Evolutionary conservation across 2,888 invertebrate genomes (phyloP), one percentile per base, ranked within the genome.

Genomic region (Nomada fabriciana): DNA sequence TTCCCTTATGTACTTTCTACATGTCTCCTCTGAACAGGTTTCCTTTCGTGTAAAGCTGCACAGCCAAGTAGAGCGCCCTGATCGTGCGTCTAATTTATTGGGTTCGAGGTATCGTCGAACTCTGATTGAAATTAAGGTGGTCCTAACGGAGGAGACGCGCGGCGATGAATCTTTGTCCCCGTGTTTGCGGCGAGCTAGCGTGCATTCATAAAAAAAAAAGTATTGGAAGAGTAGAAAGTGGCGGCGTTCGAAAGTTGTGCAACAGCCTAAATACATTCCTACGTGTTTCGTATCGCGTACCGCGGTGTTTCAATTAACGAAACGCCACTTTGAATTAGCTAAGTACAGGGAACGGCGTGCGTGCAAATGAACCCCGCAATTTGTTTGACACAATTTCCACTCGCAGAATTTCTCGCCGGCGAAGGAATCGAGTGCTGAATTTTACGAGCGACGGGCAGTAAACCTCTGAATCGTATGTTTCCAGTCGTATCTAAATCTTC

Each of bases 1-100:
- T 55, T 57, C 71, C 23, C 50, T 79, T 65, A 61, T 61, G 50
- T 67, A 79, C 80, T 79, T 80, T 80, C 79, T 79, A 79, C 67
- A 23, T 61, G 67, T 57, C 63, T 60, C 79, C n/a, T 47, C 5
- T 0, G n/a, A 72, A 68, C 80, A 43, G 55, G 79, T 80, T 80
- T 77, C 50, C 61, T 50, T 43, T 36, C 15, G 3, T 1, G 20
- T 57, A 67, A 55, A 50, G 60, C 50, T 20, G 57, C 36, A 63
- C 2, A 2, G 13, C 1, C 25, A 68, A 25, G 0, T 47, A 36
- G 36, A 70, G 23, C 77, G 52, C 11, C n/a, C 9, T 13, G 13
- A 2, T 1, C 59, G 13, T 2, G 0, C 0, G 20, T 2, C 15
- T 42, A 2, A 10, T 69, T 42, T 18, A 25, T 5, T 2, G 2